Base-by-base conservation (phyloP, 2,888 invertebrate genomes). In the Strigamia maritima region DNA sequence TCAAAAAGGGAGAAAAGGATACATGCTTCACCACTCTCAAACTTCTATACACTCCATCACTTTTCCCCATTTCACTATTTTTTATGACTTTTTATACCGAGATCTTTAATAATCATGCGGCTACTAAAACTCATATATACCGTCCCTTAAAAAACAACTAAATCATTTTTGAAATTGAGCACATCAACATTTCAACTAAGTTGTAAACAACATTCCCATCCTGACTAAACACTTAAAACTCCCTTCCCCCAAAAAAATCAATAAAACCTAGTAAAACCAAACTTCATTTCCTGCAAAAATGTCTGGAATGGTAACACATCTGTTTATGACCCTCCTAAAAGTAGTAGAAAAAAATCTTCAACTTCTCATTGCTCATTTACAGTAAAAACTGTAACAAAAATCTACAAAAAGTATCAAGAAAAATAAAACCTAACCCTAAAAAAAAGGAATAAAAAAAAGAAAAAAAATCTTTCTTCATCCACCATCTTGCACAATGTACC, bases 271-370 rank as follows among this genome's bases (percentile, higher is more conserved):
- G 70, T 70, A 70, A 70, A 70, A 70, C 26, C 70, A 70, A 70
- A 70, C 70, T 70, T 70, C 70, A 70, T 70, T 70, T 70, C 70
- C 70, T 70, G 70, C 70, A 70, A 70, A 70, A 70, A 70, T 70
- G 70, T 70, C 70, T 28, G 28, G 70, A 70, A 70, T 70, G 70
- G 70, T 26, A 70, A 70, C 70, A 70, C 70, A 70, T 70, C 70
- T 70, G 70, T 70, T 70, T 70, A 70, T 70, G 70, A 70, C 70
- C 28, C 6, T 26, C 70, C 26, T 70, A 70, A 70, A 70, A 70
- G 12, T 26, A 26, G 70, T 54, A n/a, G 28, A 70, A 70, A 70
- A 70, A 70, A 70, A 70, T 12, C n/a, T 70, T 70, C 28, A 70
- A 24, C 26, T 70, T 70, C 26, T 28, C 70, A 70, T 14, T 28